phyloP scores from a whole-genome alignment of 2,888 invertebrate genomes.

The Drosophila subquinaria region DNA sequence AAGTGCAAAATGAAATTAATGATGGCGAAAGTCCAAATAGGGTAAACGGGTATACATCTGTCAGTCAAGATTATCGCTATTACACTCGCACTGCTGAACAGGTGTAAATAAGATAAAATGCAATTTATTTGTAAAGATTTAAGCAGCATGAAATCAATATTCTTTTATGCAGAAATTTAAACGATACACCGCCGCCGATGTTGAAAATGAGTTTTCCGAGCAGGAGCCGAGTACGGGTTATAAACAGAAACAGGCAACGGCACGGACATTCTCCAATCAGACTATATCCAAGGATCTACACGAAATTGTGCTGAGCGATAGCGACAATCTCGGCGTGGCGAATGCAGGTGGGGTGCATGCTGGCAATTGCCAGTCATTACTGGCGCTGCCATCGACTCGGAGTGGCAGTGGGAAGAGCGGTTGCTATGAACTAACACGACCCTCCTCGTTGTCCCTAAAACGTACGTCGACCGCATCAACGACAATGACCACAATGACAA shows the following conservation, averaged over 20 bases:
- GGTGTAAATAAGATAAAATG: not conserved
- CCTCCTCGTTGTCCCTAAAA: slow-evolving; percentile 79
- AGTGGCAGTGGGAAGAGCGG: slow-evolving; percentile 60
- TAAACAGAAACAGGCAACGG: slow-evolving; percentile 72
- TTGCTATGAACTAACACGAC: slow-evolving; percentile 82
- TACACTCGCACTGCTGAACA: not conserved
- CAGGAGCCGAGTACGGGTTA: slow-evolving; percentile 80
- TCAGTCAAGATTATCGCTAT: slow-evolving; percentile 2
- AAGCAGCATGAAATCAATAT: slow-evolving; percentile 9
- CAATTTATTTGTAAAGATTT: not conserved
- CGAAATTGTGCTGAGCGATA: slow-evolving; percentile 79
- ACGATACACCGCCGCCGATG: slow-evolving; percentile 81
- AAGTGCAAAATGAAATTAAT: slow-evolving; percentile 2
- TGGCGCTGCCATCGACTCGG: slow-evolving; percentile 63
- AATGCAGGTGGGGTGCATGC: slow-evolving; percentile 23
- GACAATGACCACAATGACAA: slow-evolving; percentile 80
- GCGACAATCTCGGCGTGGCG: slow-evolving; percentile 60
- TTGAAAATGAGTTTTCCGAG: slow-evolving; percentile 84
- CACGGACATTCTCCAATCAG: slow-evolving; percentile 83
- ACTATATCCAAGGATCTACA: slow-evolving; percentile 83
- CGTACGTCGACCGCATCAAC: slow-evolving; percentile 81
- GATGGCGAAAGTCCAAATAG: not conserved
- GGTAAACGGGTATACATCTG: not conserved
- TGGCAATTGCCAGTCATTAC: slow-evolving; percentile 76
- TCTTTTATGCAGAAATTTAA: slow-evolving; percentile 79